Evolutionary conservation across 1,140 invertebrate genomes (phyloP).

Genomic region (Tetramorium alpestre): DNA sequence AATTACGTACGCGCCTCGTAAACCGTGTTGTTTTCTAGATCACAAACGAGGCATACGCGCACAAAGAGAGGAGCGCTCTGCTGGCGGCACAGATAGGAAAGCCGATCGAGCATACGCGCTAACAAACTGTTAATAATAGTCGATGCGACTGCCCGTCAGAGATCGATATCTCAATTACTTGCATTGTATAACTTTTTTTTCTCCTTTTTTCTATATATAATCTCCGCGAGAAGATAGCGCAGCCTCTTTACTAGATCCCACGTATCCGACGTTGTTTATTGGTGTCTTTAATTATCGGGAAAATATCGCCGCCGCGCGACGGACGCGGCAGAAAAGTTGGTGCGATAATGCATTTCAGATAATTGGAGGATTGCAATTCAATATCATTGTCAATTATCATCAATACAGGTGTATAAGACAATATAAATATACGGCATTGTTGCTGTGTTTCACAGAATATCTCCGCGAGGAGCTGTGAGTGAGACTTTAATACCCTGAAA

Average conservation of each 20-base stretch:
- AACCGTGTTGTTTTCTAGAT: constrained; percentile 21
- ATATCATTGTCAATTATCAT: background rate
- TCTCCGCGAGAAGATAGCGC: background rate
- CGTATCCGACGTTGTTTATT: background rate
- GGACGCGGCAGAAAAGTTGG: background rate
- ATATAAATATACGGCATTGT: background rate
- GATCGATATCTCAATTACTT: constrained; percentile 37
- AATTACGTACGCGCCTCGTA: background rate
- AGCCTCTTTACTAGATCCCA: background rate
- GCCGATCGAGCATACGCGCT: background rate
- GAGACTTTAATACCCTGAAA: background rate
- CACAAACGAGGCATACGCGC: background rate
- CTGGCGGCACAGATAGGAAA: background rate
- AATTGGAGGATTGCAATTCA: background rate
- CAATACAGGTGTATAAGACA: background rate
- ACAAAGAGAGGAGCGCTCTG: background rate
- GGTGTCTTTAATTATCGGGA: background rate
- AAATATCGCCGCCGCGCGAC: background rate
- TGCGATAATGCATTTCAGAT: constrained; percentile 1
- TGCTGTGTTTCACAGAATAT: background rate
- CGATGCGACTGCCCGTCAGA: background rate
- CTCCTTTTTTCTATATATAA: background rate
- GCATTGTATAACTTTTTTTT: constrained; percentile 2
- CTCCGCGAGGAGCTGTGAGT: no score
- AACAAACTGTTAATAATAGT: constrained; percentile 42